Evolutionary conservation across 2,888 invertebrate genomes (phyloP).

Genomic region (Malacosoma neustria): DNA sequence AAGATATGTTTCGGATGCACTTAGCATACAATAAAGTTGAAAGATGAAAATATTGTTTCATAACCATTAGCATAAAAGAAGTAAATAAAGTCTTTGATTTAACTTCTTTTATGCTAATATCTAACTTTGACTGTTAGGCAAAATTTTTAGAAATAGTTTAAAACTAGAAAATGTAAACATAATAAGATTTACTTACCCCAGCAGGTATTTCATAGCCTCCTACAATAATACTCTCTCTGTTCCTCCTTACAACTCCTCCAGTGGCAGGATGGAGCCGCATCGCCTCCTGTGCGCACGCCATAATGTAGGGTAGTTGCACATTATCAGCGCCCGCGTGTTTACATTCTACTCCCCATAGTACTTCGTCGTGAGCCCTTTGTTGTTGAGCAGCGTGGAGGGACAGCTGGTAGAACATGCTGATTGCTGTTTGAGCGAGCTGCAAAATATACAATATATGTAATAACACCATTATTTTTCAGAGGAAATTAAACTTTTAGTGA

Average conservation of each 20-base stretch:
- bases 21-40: too few relatives aligned
- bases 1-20: too few relatives aligned
- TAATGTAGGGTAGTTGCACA: constrained; percentile 38
- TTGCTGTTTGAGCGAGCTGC: constrained; percentile 57
- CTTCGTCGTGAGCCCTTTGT: constrained; percentile 57
- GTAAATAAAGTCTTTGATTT: not conserved
- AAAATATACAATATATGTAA: too few relatives aligned
- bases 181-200: constrained; percentile 46
- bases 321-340: constrained; percentile 33
- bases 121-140: too few relatives aligned
- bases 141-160: too few relatives aligned
- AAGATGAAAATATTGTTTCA: too few relatives aligned
- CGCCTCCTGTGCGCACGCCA: constrained; percentile 45
- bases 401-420: constrained; percentile 55
- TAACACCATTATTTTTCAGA: too few relatives aligned
- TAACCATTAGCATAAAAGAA: not conserved
- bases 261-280: constrained; percentile 58
- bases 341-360: constrained; percentile 45
- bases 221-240: constrained; percentile 33
- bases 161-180: constrained; percentile 2
- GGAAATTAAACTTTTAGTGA: too few relatives aligned
- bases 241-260: constrained; percentile 54
- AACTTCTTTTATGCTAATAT: not conserved
- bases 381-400: constrained; percentile 59
- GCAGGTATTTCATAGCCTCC: constrained; percentile 57